Base-by-base conservation (phyloP, 2,113 vertebrate species). In the Caretta caretta region DNA sequence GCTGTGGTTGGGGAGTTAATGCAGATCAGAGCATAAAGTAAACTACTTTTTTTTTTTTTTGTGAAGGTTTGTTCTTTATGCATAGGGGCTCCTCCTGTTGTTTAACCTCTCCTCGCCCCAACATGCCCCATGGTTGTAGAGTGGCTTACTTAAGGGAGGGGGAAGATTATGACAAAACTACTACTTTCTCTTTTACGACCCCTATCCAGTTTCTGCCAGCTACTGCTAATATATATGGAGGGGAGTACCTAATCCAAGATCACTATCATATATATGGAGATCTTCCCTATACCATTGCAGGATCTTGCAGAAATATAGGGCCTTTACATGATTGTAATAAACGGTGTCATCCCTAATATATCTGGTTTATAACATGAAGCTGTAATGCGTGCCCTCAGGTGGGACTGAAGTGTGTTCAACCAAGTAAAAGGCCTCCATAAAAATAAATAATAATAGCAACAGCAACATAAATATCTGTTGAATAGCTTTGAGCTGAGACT, bases 401-500 rank as follows among this genome's bases (percentile, higher is more conserved):
- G 13, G 42, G 24, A 78, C 25, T 78, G 42, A 78, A 78, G 48
- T 78, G 75, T 78, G 12, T 48, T 78, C 42, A n/a, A 42, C 69
- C 69, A 46, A 48, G 14, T 76, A 46, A 76, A 76, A 46, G 20
- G n/a, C 19, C n/a, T 75, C 35, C 19, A 38, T 24, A 10, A 75
- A 69, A 38, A 62, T 62, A 31, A 62, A 31, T 62, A 31, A 62
- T 13, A 62, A 29, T 13, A 29, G 31, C 14, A 14, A 29, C 27
- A 62, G 42, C 13, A 78, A 46, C 24, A 78, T 48, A 78, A 78
- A 78, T 48, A 78, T 62, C 78, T 62, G 84, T 65, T 92, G 48
- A 93, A 57, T 79, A 84, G 83, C 87, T 94, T 95, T 91, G 88
- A 87, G 78, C 85, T 80, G 59, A 57, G 83, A 92, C 93, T 89